A percentile compares a stretch with the other conserved stretches of the same genome.
These are phyloP conservation scores for Puntigrus tetrazona DNA, from an alignment of 2,113 vertebrate genomes.

Conservation along the genomic window DNA sequence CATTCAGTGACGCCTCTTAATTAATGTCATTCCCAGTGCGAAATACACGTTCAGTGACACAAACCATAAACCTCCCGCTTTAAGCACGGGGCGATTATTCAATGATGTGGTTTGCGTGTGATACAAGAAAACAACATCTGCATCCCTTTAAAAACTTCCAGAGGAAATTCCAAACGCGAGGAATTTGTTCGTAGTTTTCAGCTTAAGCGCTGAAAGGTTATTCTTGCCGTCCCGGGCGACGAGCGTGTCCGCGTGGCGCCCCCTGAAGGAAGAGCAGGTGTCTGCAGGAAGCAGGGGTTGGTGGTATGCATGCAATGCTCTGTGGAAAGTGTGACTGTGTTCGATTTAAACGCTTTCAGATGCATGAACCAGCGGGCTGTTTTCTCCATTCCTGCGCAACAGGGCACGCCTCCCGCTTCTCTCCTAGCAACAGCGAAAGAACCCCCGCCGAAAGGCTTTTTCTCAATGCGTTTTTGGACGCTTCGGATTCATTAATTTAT, in stretches of 20 bases:
- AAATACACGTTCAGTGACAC: background rate
- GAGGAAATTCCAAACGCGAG: slow-evolving; percentile 35
- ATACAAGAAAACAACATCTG: slow-evolving; percentile 37
- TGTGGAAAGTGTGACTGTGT: slow-evolving; percentile 42
- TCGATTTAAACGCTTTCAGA: slow-evolving; percentile 47
- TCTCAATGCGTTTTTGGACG: slow-evolving; percentile 32
- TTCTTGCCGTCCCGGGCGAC: background rate
- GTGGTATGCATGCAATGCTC: slow-evolving; percentile 20
- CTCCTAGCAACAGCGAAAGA: slow-evolving; percentile 7
- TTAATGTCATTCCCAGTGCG: slow-evolving; percentile 38
- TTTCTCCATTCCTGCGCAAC: slow-evolving; percentile 33
- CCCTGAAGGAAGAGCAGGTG: slow-evolving; percentile 5
- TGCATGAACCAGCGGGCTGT: slow-evolving; percentile 30
- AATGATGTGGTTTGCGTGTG: background rate
- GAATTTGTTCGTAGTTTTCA: background rate
- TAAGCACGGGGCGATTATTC: background rate
- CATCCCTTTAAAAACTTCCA: slow-evolving; percentile 35
- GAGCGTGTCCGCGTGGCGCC: background rate
- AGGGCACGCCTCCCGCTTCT: slow-evolving; percentile 11
- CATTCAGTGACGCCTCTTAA: slow-evolving; percentile 30
- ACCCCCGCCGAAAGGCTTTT: background rate
- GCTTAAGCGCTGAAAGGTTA: background rate
- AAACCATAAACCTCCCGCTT: background rate
- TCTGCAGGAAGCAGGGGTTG: background rate
- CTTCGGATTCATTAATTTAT: slow-evolving; percentile 45